Conservation (phyloP, 92 coral and sea anemone genomes). For the Zoanthus sansibaricus region DNA sequence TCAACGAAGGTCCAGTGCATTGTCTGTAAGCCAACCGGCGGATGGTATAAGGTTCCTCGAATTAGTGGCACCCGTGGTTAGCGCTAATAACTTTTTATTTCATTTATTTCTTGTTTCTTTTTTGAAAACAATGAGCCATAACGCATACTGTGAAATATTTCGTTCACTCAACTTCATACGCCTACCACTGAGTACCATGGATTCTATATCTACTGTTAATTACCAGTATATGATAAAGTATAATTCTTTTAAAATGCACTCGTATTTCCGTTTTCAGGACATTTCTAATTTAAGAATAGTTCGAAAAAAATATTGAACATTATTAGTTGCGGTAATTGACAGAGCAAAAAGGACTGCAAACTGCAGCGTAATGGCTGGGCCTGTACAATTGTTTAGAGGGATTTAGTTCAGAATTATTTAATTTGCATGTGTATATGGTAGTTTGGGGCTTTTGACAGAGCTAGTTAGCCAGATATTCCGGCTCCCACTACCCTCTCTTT, state of each 20-base stretch:
- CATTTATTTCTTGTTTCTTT: neutral
- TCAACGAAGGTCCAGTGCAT: neutral
- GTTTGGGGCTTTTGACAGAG: neutral
- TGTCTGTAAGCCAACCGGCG: slow-evolving; percentile 26
- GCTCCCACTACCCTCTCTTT: slow-evolving; percentile 88
- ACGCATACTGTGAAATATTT: neutral
- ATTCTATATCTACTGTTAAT: neutral
- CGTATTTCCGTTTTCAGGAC: neutral
- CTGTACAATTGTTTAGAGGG: neutral
- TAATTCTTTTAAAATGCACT: no score
- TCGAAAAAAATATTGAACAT: neutral
- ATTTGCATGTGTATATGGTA: no score
- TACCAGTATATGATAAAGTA: no score
- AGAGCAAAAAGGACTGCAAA: neutral
- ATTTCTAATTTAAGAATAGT: neutral
- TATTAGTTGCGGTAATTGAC: neutral
- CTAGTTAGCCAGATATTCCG: slow-evolving; percentile 66
- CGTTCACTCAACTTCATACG: neutral
- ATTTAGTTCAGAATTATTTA: neutral
- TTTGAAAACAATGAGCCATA: slow-evolving; percentile 10
- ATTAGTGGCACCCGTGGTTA: slow-evolving; percentile 28
- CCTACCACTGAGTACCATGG: neutral
- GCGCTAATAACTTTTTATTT: slow-evolving; percentile 11
- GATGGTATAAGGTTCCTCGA: slow-evolving; percentile 15
- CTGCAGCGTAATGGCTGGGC: neutral